Percentiles rank a stretch among this genome's conserved stretches.
Conservation (phyloP, 2,888 invertebrate species). For the Erebia aethiops region DNA sequence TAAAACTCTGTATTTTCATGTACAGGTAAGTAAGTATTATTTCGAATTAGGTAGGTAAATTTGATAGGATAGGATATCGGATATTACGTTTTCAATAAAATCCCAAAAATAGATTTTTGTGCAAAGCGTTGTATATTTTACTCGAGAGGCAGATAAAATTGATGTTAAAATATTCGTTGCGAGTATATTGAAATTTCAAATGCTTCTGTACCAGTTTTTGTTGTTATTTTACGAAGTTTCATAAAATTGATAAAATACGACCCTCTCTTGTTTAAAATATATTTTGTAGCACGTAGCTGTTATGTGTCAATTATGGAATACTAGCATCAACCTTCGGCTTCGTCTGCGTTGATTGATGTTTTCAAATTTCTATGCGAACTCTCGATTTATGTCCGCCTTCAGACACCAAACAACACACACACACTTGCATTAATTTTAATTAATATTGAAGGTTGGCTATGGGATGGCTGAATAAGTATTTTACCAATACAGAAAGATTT, state of each 20-base stretch:
- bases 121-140: background rate
- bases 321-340: no score
- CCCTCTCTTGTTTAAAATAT: background rate
- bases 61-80: background rate
- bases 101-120: background rate
- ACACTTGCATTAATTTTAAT: no score
- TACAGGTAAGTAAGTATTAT: no score
- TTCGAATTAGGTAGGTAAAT: no score
- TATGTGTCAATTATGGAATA: background rate
- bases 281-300: background rate
- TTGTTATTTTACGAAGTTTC: background rate
- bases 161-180: conserved; percentile 1
- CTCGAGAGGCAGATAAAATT: conserved; percentile 1
- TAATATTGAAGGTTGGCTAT: no score
- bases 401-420: no score
- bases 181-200: background rate
- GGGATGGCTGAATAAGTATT: no score
- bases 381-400: no score
- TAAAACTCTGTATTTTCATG: no score
- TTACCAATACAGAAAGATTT: no score
- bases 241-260: background rate
- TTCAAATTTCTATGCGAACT: no score
- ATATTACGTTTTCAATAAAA: conserved; percentile 4
- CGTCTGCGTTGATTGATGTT: no score
- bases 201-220: background rate